Base-by-base conservation (phyloP, 2,888 invertebrate species). In the Aspidapion aeneum region DNA sequence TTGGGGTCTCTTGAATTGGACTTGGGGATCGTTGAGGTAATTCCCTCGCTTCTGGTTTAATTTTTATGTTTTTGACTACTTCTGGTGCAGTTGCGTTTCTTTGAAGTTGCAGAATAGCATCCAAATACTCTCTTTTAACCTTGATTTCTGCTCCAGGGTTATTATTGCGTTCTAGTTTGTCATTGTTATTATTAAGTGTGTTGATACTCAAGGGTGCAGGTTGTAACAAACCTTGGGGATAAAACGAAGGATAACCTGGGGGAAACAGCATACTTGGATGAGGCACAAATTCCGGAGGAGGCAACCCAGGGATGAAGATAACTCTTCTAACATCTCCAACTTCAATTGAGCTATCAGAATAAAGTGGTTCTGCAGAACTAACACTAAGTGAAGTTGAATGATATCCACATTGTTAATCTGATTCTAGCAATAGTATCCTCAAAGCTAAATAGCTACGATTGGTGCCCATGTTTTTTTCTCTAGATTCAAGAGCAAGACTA, bases 331-430 rank as follows among this genome's bases (percentile, higher is more conserved):
- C 70, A 72, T 90, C 89, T 69, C 87, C 82, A 65, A 89, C 82
- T 75, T 90, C 90, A 1, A 91, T 86, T 0, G 92, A 91, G 18
- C 90, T 88, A 69, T 91, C 92, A 18, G 92, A 93, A 74, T 91
- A 90, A 73, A 91, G 91, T 0, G 91, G 91, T 73, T 93, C 93
- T 0, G 93, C 91, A 0, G 92, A 92, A 62, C 90, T 90, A 7
- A 91, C 88, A 66, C 90, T 90, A 0, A 90, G 90, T 0, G 88
- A 88, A 1, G 85, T 83, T n/a, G 84, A 82, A 71, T 85, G 84
- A 71, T 85, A 84, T 19, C 66, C 63, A 73, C 90, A 90, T 75
- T 90, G 90, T 60, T 91, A 91, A 67, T 91, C 88, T 21, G 90
- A 79, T 12, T 90, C 87, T n/a, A n/a, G n/a, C 68, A 90, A 78